Base-by-base conservation (phyloP, 2,113 vertebrate species). In the Atherinomorus stipes region DNA sequence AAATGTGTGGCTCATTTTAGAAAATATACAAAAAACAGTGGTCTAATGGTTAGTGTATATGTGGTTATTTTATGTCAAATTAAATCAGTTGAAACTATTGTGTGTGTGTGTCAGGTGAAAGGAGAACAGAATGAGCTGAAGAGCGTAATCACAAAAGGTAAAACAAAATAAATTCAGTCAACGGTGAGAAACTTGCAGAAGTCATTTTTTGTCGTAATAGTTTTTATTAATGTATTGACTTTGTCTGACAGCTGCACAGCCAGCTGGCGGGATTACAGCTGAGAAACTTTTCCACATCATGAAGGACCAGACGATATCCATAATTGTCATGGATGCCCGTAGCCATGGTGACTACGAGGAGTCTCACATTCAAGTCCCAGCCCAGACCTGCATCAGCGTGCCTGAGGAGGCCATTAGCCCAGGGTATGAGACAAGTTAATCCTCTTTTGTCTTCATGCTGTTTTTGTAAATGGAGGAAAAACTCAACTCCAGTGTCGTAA, bases 301-400 rank as follows among this genome's bases (percentile, higher is more conserved):
- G 94, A 95, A 89, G 25, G 96, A 98, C 90, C 92, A 94, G 86
- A 94, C 77, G 3, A 95, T 93, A 37, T 94, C 94, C 50, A 49
- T 97, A 69, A 94, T 99, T 71, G 95, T 99, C 81, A 97, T 99
- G 97, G 98, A 99, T 76, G 95, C 96, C 22, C 95, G 98, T 26
- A 93, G 70, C 87, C 23, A 76, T 11, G 91, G 77, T 26, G 96
- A 98, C 91, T 98, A 95, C 83, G 94, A 95, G 73, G 95, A 97
- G 80, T 99, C 98, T 7, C 95, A 92, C 81, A 96, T 99, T 84
- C 90, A 89, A 73, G 88, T 95, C 71, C 95, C 96, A 12, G 58
- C 72, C 19, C 92, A 92, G 78, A 90, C 11, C 37, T 94, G 88
- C 57, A 89, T 99, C 90, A 96, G 95, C 3, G 95, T 99, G 62